phyloP scores from a whole-genome alignment of 2,113 vertebrate genomes.

The Centropus bengalensis region DNA sequence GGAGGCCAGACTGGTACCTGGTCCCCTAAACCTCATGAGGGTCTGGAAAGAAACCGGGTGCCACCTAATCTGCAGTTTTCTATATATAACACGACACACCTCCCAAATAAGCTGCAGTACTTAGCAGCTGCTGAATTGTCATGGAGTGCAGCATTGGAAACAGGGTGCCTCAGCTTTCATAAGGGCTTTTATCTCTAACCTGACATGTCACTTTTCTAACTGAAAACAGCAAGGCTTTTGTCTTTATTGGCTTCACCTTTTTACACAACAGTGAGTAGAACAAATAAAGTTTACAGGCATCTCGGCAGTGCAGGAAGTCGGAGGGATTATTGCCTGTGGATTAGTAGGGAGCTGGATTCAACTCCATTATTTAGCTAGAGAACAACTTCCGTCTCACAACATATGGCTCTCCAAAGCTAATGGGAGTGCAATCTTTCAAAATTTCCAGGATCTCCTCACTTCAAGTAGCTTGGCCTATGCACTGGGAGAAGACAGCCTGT shows the following conservation, averaged over 20 bases:
- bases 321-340: not conserved
- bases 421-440: not conserved
- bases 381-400: not conserved
- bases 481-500: not conserved
- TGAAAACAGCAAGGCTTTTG: not conserved
- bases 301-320: not conserved
- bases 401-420: not conserved
- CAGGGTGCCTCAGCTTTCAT: not conserved
- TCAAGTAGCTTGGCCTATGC: not conserved
- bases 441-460: not conserved
- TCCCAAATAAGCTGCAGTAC: constrained; percentile 32
- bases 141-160: not conserved
- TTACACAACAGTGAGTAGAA: not conserved
- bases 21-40: not conserved
- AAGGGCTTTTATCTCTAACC: not conserved
- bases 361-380: not conserved
- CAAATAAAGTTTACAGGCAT: not conserved
- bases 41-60: not conserved
- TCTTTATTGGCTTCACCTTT: not conserved
- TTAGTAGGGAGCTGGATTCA: not conserved
- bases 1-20: not conserved
- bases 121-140: not conserved
- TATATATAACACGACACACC: constrained; percentile 35
- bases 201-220: not conserved
- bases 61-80: constrained; percentile 6